Evolutionary conservation across 2,888 invertebrate genomes (phyloP).

Genomic region (Neocrepidodera transversa): DNA sequence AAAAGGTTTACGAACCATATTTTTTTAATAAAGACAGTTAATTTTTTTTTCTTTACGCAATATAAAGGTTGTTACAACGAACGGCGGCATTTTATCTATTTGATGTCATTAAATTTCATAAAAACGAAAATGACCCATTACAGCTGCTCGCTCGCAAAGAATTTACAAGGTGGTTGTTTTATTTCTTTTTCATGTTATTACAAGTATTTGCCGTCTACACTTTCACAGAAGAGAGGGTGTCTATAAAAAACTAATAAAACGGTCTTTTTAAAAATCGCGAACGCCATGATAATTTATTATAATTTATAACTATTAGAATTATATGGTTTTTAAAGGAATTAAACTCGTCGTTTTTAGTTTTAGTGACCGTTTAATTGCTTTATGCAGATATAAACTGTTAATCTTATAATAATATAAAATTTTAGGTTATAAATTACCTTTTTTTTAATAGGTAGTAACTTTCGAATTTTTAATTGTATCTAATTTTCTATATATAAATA

Average conservation of each 20-base stretch:
- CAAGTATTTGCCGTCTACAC: conserved; percentile 2
- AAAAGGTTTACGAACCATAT: too few species aligned
- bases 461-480: too few species aligned
- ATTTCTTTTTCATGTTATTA: conserved; percentile 5
- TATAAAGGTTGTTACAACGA: not conserved
- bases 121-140: conserved; percentile 10
- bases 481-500: too few species aligned
- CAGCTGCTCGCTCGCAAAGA: not conserved
- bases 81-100: conserved; percentile 9
- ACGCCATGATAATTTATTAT: conserved; percentile 8
- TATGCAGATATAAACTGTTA: too few species aligned
- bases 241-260: conserved; percentile 9
- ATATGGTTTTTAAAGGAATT: not conserved
- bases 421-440: too few species aligned
- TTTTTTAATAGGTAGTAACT: too few species aligned
- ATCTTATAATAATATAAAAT: too few species aligned
- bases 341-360: not conserved
- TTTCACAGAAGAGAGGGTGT: conserved; percentile 1
- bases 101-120: conserved; percentile 6
- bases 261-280: too few species aligned
- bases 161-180: conserved; percentile 6
- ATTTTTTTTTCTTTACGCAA: not conserved
- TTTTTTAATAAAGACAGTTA: too few species aligned
- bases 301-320: conserved; percentile 11
- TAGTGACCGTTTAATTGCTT: not conserved